phyloP scores from a whole-genome alignment of 92 coral and sea anemone species.

The Epizoanthus ramosus region DNA sequence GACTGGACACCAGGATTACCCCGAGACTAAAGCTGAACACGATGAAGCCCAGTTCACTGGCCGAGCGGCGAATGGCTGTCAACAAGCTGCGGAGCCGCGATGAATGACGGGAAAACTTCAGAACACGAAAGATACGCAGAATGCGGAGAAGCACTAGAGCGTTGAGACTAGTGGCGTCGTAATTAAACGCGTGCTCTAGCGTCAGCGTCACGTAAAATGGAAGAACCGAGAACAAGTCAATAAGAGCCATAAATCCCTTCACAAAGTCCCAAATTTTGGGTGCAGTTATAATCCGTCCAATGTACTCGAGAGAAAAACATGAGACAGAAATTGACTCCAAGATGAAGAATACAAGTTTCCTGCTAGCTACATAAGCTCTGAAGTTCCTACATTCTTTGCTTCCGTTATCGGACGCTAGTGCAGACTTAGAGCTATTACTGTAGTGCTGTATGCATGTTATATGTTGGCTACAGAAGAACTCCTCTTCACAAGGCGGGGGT shows the following conservation, averaged over 20 bases:
- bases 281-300: slow-evolving; percentile 66
- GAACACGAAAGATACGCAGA: slow-evolving; percentile 84
- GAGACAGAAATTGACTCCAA: slow-evolving; percentile 80
- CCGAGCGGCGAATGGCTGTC: slow-evolving; percentile 86
- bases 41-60: slow-evolving; percentile 89
- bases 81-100: slow-evolving; percentile 83
- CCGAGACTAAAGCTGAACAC: slow-evolving; percentile 81
- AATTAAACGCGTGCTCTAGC: slow-evolving; percentile 47
- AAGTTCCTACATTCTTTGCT: slow-evolving; percentile 50
- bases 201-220: slow-evolving; percentile 78
- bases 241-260: slow-evolving; percentile 72
- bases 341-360: slow-evolving; percentile 57
- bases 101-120: slow-evolving; percentile 91
- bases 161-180: slow-evolving; percentile 71
- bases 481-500: slow-evolving; percentile 76
- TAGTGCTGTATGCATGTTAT: slow-evolving; percentile 61
- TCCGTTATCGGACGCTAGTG: neutral
- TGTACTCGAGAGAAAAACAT: slow-evolving; percentile 79
- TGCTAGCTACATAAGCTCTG: slow-evolving; percentile 47
- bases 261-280: slow-evolving; percentile 71
- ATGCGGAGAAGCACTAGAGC: slow-evolving; percentile 80
- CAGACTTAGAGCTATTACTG: slow-evolving; percentile 48
- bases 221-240: slow-evolving; percentile 79
- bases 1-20: slow-evolving; percentile 80
- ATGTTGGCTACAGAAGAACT: slow-evolving; percentile 54